Base-by-base conservation (phyloP, 1,140 invertebrate genomes). In the Glossosoma conforme region DNA sequence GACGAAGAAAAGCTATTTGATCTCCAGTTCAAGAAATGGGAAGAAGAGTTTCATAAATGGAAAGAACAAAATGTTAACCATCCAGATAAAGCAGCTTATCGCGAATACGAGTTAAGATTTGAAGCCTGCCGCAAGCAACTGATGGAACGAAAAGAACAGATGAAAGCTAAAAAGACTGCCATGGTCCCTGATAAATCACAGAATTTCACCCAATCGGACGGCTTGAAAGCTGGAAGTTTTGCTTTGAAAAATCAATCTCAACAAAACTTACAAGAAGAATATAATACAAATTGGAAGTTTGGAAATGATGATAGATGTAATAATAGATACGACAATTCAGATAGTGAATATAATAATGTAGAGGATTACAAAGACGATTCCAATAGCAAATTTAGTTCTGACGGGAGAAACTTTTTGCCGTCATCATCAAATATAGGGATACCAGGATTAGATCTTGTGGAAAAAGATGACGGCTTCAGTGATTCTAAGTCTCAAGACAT, bases 21-120 rank as follows among this genome's bases (percentile, higher is more conserved):
- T 62, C 80, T 81, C 44, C 81, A 90, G 61, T 91, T 92, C 62
- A 79, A 82, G 62, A 83, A 87, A 60, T 92, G 88, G 88, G 88
- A 92, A 67, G 78, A 84, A 54, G 83, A 90, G 61, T 90, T 91
- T 63, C 82, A 87, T 57, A 84, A 84, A 58, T 92, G 89, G 89
- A 88, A 87, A 65, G 77, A 81, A 50, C 85, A 88, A 61, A 91
- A 91, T 73, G 81, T 81, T 15, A 87, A 87, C 67, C 88, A 92
- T 77, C 88, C 88, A 11, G 87, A 91, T 62, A 88, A 86, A 69
- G 80, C 82, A 68, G 86, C 88, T 54, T 90, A 90, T 62, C 77
- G 78, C 51, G 83, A 88, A 53, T 91, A 90, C 68, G 87, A 90
- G 71, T 79, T 84, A 22, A 89, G 87, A 61, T 91, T 89, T 80